Evolutionary conservation across 2,797 vertebrate genomes (phyloP).

Genomic region (Alfaro cultratus): DNA sequence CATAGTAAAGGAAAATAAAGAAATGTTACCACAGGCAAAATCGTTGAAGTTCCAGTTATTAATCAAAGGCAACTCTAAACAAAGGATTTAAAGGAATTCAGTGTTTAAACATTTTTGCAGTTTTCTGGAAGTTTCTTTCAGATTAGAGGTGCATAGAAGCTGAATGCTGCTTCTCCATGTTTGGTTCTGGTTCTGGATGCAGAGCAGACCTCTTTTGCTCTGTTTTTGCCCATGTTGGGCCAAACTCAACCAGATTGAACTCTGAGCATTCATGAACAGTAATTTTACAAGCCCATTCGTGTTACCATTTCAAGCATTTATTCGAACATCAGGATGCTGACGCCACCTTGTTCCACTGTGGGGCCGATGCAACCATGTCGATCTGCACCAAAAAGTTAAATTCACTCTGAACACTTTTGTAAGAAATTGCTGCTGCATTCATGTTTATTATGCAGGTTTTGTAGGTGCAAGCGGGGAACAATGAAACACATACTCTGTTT

Average conservation of each 20-base stretch:
- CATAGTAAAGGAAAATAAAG: not conserved
- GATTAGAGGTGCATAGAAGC: not conserved
- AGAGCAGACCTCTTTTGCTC: not conserved
- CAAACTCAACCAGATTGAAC: not conserved
- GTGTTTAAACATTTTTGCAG: not conserved
- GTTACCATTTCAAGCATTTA: not conserved
- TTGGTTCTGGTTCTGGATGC: not conserved
- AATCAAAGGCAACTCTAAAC: too few relatives aligned
- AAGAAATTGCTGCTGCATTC: not conserved
- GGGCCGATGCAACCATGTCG: not conserved
- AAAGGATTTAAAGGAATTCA: too few relatives aligned
- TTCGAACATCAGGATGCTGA: not conserved
- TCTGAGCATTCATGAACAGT: not conserved
- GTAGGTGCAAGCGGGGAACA: not conserved
- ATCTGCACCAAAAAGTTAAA: not conserved
- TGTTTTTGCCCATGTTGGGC: not conserved
- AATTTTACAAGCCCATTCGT: not conserved
- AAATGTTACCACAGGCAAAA: not conserved
- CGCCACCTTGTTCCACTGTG: not conserved
- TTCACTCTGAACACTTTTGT: not conserved
- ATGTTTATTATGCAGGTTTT: not conserved
- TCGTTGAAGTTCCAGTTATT: too few relatives aligned
- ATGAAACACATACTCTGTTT: constrained; percentile 5
- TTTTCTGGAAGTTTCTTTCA: not conserved
- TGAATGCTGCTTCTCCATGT: not conserved